Conservation (phyloP, 64 coral and sea anemone species). For the Pocillopora verrucosa region DNA sequence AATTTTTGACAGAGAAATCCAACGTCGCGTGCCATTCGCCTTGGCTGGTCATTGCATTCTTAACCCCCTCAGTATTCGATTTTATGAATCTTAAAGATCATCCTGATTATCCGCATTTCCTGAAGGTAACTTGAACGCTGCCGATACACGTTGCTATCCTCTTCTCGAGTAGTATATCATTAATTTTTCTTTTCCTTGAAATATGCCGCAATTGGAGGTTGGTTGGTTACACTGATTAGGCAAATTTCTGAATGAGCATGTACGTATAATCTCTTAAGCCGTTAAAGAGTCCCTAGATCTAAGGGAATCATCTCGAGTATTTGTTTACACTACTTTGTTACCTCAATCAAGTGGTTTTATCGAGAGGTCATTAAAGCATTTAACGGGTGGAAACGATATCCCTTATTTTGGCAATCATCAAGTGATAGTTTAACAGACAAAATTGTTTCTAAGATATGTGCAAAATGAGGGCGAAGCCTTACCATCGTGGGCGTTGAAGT, state of each 20-base stretch:
- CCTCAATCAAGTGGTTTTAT: conserved; percentile 38
- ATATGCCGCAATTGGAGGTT: not conserved
- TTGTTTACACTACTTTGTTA: conserved; percentile 31
- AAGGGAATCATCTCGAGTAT: conserved; percentile 12
- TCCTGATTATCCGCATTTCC: conserved; percentile 39
- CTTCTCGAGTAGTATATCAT: not conserved
- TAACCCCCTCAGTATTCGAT: not conserved
- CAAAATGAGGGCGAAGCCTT: not conserved
- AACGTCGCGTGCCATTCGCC: conserved; percentile 16
- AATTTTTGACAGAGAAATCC: not conserved
- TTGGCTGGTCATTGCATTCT: not conserved
- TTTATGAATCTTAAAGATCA: not conserved
- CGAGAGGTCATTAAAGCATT: conserved; percentile 18
- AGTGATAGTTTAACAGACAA: not conserved
- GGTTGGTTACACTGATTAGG: not conserved
- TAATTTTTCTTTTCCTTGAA: not conserved
- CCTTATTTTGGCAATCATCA: conserved; percentile 40
- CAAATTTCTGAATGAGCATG: not conserved
- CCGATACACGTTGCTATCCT: not conserved
- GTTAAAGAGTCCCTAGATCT: conserved; percentile 6
- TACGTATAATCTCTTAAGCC: not conserved
- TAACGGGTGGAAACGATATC: conserved; percentile 32
- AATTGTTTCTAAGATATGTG: not conserved
- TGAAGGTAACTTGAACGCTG: not conserved
- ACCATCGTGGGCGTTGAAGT: not conserved